Evolutionary conservation across 2,113 vertebrate genomes (phyloP), one percentile per base, ranked within the genome.

Genomic region (cattle (Bos taurus)): DNA sequence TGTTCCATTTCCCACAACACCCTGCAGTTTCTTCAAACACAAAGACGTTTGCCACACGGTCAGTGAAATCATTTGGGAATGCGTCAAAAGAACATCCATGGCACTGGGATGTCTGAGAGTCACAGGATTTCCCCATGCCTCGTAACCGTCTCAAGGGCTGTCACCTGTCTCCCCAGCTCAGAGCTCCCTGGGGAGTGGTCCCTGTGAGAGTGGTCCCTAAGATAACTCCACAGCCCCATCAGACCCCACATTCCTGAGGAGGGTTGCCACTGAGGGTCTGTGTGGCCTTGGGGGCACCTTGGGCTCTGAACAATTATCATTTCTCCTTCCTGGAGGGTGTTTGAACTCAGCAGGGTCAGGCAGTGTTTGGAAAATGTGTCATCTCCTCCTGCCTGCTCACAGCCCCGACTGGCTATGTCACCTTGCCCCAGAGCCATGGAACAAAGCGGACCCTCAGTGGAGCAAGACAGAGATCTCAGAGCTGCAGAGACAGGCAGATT

Each of bases 31-130:
- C 93, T 94, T 92, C 90, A 97, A 93, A 98, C 94, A 96, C 88
- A 80, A 97, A 97, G 96, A 92, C 43, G 54, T 95, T 92, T 95
- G 92, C 92, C 97, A 97, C 97, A 95, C 91, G 95, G 92, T 97
- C 97, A 96, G 54, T 64, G 60, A 92, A 94, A 92, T 90, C 81
- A 28, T 89, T 97, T 88, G 95, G 90, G 93, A 95, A 96, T 60
- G 56, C 64, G 86, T 97, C 64, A 81, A 30, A 80, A 93, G 96
- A 91, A 86, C 83, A 84, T 33, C 36, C 12, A 5, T 3, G 21
- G 46, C 25, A 2, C 6, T 36, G 80, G 71, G 36, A 77, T n/a
- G 59, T 6, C 60, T 83, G 36, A 59, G 57, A 91, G 46, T 23
- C 48, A 0, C 0, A 59, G 43, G 83, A 33, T 56, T 64, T 85